Evolutionary conservation across 1,140 invertebrate species (phyloP).

Genomic region (Antheraea mylitta): DNA sequence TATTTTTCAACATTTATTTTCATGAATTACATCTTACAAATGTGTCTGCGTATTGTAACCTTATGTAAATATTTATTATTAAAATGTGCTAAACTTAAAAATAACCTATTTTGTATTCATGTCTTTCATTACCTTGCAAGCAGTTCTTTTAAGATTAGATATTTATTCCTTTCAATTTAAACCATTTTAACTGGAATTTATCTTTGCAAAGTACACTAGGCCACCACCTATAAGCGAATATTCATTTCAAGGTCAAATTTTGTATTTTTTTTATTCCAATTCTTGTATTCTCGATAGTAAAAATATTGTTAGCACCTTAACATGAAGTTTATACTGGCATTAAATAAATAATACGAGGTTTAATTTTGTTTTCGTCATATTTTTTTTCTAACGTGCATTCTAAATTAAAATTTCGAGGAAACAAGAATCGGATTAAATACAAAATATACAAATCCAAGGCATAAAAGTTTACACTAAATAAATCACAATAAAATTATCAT

Average conservation of each 20-base stretch:
- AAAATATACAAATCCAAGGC: conserved; percentile 10
- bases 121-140: conserved; percentile 67
- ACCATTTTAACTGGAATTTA: conserved; percentile 14
- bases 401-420: background rate
- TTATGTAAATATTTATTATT: conserved; percentile 71
- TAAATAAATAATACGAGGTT: background rate
- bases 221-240: conserved; percentile 37
- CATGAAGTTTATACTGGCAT: background rate
- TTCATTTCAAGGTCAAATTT: background rate
- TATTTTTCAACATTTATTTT: conserved; percentile 73
- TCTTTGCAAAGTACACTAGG: conserved; percentile 44
- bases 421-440: background rate
- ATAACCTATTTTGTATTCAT: conserved; percentile 66
- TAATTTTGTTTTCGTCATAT: background rate
- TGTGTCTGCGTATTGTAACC: conserved; percentile 73
- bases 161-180: conserved; percentile 25
- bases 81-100: conserved; percentile 77
- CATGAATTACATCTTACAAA: conserved; percentile 75
- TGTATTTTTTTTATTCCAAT: background rate
- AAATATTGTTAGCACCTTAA: background rate
- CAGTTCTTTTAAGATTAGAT: conserved; percentile 46
- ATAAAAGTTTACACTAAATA: conserved; percentile 10
- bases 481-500: conserved; percentile 19
- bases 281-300: background rate
- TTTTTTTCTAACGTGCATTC: background rate